phyloP scores from a whole-genome alignment of 2,888 invertebrate species.

The Electrophaes corylata region DNA sequence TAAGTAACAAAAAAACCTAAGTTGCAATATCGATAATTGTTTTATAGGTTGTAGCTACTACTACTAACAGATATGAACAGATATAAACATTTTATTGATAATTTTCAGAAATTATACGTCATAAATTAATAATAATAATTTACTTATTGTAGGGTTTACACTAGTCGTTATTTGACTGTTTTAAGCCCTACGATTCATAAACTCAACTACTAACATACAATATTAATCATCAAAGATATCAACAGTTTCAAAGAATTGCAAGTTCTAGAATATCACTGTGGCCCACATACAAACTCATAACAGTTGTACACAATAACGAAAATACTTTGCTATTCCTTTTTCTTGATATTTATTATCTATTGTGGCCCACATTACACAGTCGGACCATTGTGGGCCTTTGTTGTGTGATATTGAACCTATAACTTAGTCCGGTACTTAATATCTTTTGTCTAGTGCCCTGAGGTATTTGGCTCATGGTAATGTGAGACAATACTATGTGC shows the following conservation, averaged over 20 bases:
- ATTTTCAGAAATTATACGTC: no score
- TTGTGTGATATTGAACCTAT: conserved; percentile 72
- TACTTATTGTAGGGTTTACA: no score
- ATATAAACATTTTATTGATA: no score
- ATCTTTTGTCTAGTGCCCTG: conserved; percentile 48
- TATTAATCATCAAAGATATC: neutral
- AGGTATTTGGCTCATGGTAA: conserved; percentile 9
- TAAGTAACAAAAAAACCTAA: no score
- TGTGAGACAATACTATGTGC: conserved; percentile 4
- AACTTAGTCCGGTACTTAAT: conserved; percentile 63
- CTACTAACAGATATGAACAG: no score
- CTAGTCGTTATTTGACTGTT: no score
- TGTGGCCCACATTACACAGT: conserved; percentile 45
- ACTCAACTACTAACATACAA: no score
- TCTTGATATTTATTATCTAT: conserved; percentile 62
- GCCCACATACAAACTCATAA: conserved; percentile 24
- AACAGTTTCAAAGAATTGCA: neutral
- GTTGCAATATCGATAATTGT: no score
- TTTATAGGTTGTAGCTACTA: no score
- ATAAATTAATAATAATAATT: no score
- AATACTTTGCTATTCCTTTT: conserved; percentile 37
- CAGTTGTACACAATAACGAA: conserved; percentile 30
- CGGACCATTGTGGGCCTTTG: conserved; percentile 62
- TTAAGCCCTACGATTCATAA: no score
- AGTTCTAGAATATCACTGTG: neutral